Base-by-base conservation (phyloP, 1,140 invertebrate species). In the Oryctes rhinoceros region DNA sequence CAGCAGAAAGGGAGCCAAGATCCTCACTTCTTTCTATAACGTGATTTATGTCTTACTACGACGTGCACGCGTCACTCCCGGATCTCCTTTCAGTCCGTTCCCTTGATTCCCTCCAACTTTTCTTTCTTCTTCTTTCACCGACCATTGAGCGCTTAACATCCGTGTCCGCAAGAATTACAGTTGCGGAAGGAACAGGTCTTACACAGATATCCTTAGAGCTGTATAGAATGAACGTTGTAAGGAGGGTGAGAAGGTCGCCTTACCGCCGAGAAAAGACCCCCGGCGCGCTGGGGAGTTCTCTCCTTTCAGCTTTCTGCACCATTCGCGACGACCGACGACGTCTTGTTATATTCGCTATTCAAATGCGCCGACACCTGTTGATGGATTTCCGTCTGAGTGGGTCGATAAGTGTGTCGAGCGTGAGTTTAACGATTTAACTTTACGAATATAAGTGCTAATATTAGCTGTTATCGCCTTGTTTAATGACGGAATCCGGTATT, bases 91-190 rank as follows among this genome's bases (percentile, higher is more conserved):
- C n/a, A 53, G 9, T 53, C 49, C 13, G 13, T 18, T 53, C 49
- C n/a, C 65, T 18, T 67, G 65, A 20, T 30, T 67, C 65, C 65
- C 18, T 67, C 30, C n/a, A 67, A 53, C 49, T 13, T 53, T 24
- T 67, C 65, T 18, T 67, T 62, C 53, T 7, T 20, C 53, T 62
- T 62, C 53, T 7, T 62, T 67, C 65, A 67, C 65, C 65, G 65
- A 35, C 65, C 65, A 67, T 67, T 67, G 65, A 67, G 65, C 65
- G 65, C 65, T 67, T 67, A 67, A 67, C 65, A 67, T 67, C 65
- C 65, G 65, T 67, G 65, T 67, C 65, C 65, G 65, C 65, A 67
- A 67, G 65, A 67, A 67, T 67, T 67, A 67, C 65, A 13, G 65
- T 35, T 67, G 10, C 65, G 18, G 30, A 67, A 67, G 65, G 30